phyloP scores from a whole-genome alignment of 1,140 invertebrate species.

The Eupristina koningsbergeri region DNA sequence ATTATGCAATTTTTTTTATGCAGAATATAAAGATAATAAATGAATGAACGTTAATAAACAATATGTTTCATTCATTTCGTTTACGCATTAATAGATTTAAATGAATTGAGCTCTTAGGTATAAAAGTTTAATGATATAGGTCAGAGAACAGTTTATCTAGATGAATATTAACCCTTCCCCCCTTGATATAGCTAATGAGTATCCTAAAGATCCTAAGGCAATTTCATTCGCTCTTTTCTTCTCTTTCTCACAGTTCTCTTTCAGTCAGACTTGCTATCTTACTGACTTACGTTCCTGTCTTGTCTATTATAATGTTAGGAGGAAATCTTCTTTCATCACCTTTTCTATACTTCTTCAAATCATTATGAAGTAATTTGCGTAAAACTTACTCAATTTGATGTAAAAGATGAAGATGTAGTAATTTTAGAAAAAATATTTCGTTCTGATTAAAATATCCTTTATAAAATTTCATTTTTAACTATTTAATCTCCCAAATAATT shows the following conservation, averaged over 20 bases:
- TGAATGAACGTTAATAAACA: too few species aligned
- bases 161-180: conserved; percentile 21
- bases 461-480: neutral
- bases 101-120: neutral
- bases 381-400: neutral
- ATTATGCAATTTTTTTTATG: too few species aligned
- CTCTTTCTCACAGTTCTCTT: too few species aligned
- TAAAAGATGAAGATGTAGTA: neutral
- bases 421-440: neutral
- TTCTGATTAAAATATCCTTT: neutral
- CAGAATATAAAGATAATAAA: too few species aligned
- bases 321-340: conserved; percentile 21
- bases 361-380: conserved; percentile 9
- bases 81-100: neutral
- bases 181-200: neutral
- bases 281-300: neutral
- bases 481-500: too few species aligned
- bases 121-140: neutral
- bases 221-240: too few species aligned
- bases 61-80: neutral
- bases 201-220: neutral
- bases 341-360: neutral
- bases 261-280: neutral
- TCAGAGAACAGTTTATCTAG: conserved; percentile 1
- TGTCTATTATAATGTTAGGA: neutral